Percentiles rank a stretch among this genome's conserved stretches.
These are phyloP conservation scores for Salticus scenicus DNA, from an alignment of 2,888 invertebrate species.

Conservation along the genomic window DNA sequence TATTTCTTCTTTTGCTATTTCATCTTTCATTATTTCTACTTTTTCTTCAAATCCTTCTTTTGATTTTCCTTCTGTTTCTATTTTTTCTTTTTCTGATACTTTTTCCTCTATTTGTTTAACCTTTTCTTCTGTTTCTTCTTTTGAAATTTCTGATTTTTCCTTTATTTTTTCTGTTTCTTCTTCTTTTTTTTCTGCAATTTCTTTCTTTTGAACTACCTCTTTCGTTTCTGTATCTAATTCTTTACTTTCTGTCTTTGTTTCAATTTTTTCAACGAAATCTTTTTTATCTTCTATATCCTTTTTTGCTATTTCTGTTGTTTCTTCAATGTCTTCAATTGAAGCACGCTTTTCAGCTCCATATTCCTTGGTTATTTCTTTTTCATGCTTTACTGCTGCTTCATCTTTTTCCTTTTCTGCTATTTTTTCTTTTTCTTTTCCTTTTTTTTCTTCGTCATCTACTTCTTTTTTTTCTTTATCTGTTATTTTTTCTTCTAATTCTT, in stretches of 20 bases:
- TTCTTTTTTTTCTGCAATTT: background rate
- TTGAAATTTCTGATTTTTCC: background rate
- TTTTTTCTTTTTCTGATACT: no score
- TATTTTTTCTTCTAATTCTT: background rate
- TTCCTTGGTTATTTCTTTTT: background rate
- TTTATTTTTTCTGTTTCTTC: background rate
- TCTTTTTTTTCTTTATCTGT: background rate
- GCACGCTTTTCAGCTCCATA: no score
- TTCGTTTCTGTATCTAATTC: background rate
- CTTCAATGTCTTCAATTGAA: background rate
- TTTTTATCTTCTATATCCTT: background rate
- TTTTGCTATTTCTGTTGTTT: background rate
- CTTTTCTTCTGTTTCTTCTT: background rate
- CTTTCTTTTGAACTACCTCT: background rate
- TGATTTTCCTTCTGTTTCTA: background rate
- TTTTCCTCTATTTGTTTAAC: background rate
- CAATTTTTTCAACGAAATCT: background rate
- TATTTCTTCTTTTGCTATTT: background rate
- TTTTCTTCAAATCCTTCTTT: conserved; percentile 23
- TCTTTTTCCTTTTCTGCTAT: background rate
- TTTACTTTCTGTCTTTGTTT: background rate
- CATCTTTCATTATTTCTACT: background rate
- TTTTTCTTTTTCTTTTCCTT: background rate
- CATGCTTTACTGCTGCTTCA: background rate
- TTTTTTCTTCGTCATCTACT: background rate